Evolutionary conservation across 2,888 invertebrate species (phyloP), one percentile per base, ranked within the genome.

Genomic region (Eumacrocentrus americanus): DNA sequence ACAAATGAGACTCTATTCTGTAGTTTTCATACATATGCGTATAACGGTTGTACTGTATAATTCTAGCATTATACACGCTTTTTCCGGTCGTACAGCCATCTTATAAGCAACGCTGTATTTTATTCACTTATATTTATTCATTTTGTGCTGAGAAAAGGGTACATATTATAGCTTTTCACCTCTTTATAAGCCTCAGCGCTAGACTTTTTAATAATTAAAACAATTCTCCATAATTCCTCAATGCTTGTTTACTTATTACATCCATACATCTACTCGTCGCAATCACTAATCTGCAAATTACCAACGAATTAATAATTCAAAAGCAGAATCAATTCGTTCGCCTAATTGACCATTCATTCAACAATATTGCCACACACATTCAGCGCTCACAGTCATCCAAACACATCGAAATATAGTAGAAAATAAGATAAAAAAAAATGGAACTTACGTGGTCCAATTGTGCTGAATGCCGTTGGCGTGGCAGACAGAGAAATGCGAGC

Each of bases 401-500:
- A 23, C 40, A 18, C 23, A 53, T 11, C 16, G n/a, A 29, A 9
- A 40, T 11, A 12, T 35, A 34, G 1, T 22, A 47, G 12, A n/a
- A 34, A 12, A 18, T n/a, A n/a, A n/a, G n/a, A n/a, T n/a, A 40
- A 59, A 50, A 18, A 52, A 38, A 29, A 42, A 55, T 12, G 11
- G 64, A 66, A 83, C 84, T 84, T 77, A 84, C 84, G 74, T 84
- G 81, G 79, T 84, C 83, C 75, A 81, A 82, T 81, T 83, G 84
- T 77, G 84, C 83, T 79, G 84, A 84, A 78, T 84, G 84, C 82
- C 84, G 84, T 80, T 85, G 84, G 77, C 84, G 83, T 82, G 85
- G 84, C 82, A 85, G 42, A 55, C 84, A 82, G 84, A 85, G 79
- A 85, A 85, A 71, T 85, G 84, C 84, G 84, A 85, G 84, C 84